Evolutionary conservation across 2,888 invertebrate species (phyloP).

Genomic region (Ariolimax columbianus): DNA sequence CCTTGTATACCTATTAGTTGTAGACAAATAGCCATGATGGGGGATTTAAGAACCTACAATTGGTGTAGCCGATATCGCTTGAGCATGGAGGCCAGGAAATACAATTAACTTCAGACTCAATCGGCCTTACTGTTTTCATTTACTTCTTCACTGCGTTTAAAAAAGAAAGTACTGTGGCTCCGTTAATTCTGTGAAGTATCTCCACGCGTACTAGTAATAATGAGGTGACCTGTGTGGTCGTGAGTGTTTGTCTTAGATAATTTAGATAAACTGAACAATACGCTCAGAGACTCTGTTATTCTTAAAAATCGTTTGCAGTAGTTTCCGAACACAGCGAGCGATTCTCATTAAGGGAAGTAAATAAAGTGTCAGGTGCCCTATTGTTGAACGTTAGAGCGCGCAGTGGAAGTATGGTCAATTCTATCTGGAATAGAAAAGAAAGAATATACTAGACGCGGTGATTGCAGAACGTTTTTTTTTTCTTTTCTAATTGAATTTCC

Average conservation of each 20-base stretch:
- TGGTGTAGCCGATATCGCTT: not conserved
- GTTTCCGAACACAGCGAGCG: slow-evolving; percentile 1
- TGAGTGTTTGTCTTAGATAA: slow-evolving; percentile 22
- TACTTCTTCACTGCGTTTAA: not conserved
- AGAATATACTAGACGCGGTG: too few species aligned
- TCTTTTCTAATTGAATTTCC: too few species aligned
- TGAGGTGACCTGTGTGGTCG: not conserved
- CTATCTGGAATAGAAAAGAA: too few species aligned
- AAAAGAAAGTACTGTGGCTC: not conserved
- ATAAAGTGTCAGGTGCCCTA: not conserved
- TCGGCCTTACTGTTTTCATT: not conserved
- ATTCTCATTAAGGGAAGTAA: slow-evolving; percentile 29
- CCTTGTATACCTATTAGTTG: slow-evolving; percentile 32
- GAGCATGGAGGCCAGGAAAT: not conserved
- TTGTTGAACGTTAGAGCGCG: not conserved
- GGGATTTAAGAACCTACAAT: not conserved
- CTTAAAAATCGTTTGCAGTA: not conserved
- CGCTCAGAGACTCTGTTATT: not conserved
- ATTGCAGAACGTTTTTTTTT: too few species aligned
- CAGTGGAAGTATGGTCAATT: not conserved
- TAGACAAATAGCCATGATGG: slow-evolving; percentile 19
- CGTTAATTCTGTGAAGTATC: not conserved
- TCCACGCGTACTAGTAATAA: slow-evolving; percentile 13
- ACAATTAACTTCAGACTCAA: slow-evolving; percentile 19
- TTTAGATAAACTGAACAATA: not conserved